phyloP scores from a whole-genome alignment of 2,797 vertebrate species.

The Chloroceryle amazona region DNA sequence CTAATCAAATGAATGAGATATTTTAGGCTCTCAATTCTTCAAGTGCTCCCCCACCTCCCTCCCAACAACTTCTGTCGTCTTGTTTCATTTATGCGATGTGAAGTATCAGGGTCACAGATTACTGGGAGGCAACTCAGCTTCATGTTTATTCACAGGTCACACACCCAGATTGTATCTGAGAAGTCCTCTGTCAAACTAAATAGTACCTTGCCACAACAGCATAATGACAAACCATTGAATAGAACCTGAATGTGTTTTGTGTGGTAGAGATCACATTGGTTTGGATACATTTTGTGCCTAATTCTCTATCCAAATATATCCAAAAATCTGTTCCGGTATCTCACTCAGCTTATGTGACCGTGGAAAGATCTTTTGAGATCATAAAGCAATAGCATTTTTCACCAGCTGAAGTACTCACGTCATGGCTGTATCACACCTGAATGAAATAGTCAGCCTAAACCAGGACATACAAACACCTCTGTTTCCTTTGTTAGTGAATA shows the following conservation, averaged over 20 bases:
- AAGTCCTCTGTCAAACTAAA: neutral
- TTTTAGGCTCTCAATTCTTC: neutral
- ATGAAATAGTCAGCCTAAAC: neutral
- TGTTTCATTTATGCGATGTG: neutral
- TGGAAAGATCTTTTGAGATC: neutral
- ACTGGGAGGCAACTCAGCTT: neutral
- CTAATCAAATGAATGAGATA: neutral
- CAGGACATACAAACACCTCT: neutral
- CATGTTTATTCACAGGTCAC: neutral
- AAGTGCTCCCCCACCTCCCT: neutral
- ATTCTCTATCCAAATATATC: neutral
- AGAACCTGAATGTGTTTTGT: neutral
- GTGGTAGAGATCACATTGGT: neutral
- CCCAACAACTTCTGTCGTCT: neutral
- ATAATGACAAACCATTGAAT: neutral
- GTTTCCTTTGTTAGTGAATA: neutral
- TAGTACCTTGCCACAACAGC: neutral
- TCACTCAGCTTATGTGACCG: accelerated
- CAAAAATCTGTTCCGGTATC: neutral
- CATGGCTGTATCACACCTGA: neutral
- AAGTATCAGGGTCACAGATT: neutral
- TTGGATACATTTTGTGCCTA: neutral
- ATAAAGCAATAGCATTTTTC: neutral
- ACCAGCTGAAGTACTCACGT: neutral
- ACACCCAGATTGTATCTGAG: neutral